These are phyloP conservation scores for Cartodere bifasciata DNA, from an alignment of 2,888 invertebrate genomes.

Conservation along the genomic window DNA sequence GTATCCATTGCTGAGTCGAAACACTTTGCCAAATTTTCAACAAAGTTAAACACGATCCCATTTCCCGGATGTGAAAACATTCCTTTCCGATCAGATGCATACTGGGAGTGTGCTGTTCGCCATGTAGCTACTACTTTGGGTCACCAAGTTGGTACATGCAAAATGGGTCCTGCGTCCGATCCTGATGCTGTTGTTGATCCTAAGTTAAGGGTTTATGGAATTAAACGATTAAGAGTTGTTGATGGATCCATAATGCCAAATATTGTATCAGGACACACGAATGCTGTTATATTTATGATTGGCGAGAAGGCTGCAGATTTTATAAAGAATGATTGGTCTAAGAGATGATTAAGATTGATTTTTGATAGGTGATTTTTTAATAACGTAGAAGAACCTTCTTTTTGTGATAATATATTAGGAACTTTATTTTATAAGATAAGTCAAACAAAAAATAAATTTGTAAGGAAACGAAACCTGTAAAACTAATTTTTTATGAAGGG, in stretches of 20 bases:
- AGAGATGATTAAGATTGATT: no score
- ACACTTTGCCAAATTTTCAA: conserved; percentile 40
- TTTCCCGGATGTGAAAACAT: conserved; percentile 56
- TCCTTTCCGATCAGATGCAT: conserved; percentile 49
- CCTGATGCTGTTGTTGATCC: conserved; percentile 38
- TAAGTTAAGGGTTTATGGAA: conserved; percentile 37
- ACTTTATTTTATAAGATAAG: no score
- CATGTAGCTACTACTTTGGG: conserved; percentile 59
- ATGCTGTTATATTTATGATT: conserved; percentile 44
- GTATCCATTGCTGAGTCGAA: conserved; percentile 40
- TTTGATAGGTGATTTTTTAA: no score
- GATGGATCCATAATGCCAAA: conserved; percentile 47
- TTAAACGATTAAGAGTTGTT: conserved; percentile 41
- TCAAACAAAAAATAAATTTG: no score
- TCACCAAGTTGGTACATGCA: conserved; percentile 47
- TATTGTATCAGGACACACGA: conserved; percentile 43
- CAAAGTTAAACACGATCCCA: conserved; percentile 41
- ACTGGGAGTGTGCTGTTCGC: conserved; percentile 63
- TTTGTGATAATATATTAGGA: no score
- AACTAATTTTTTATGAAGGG: no score
- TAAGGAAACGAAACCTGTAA: no score
- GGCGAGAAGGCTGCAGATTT: conserved; percentile 45
- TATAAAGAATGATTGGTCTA: conserved; percentile 32
- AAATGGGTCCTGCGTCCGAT: conserved; percentile 34
- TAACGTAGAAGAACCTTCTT: no score